Conservation (phyloP, 1,140 invertebrate species). For the Tetragonula clypearis region DNA sequence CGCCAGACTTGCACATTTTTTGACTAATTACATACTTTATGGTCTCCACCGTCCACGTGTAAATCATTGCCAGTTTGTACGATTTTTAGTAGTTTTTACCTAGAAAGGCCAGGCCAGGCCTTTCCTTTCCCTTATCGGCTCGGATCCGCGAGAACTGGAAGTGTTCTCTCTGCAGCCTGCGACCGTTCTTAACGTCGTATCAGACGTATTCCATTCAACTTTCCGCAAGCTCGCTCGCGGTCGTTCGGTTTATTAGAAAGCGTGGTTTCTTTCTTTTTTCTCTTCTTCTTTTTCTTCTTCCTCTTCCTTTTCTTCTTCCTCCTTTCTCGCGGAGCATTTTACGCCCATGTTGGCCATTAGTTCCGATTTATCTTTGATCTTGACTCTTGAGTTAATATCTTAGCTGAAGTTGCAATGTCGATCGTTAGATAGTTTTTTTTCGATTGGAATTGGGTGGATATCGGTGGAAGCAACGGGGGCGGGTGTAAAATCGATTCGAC, state of each 20-base stretch:
- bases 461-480: too few relatives aligned
- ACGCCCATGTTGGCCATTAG: too few relatives aligned
- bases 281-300: neutral
- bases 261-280: too few relatives aligned
- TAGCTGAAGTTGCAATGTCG: too few relatives aligned
- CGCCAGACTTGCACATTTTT: constrained; percentile 35
- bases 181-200: too few relatives aligned
- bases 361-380: too few relatives aligned
- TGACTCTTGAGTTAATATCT: too few relatives aligned
- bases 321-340: too few relatives aligned
- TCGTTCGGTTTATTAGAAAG: neutral
- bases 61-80: constrained; percentile 42
- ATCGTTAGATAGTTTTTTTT: too few relatives aligned
- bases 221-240: neutral
- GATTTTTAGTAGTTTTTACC: constrained; percentile 29
- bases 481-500: too few relatives aligned
- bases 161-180: neutral
- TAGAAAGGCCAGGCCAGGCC: neutral
- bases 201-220: constrained; percentile 13
- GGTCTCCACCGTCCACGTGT: constrained; percentile 15
- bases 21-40: constrained; percentile 38
- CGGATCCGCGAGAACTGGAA: constrained; percentile 27
- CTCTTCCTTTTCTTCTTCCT: too few relatives aligned
- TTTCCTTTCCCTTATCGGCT: neutral
- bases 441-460: too few relatives aligned